Evolutionary conservation across 1,140 invertebrate genomes (phyloP), one percentile per base, ranked within the genome.

Genomic region (Leptonema lineaticorne): DNA sequence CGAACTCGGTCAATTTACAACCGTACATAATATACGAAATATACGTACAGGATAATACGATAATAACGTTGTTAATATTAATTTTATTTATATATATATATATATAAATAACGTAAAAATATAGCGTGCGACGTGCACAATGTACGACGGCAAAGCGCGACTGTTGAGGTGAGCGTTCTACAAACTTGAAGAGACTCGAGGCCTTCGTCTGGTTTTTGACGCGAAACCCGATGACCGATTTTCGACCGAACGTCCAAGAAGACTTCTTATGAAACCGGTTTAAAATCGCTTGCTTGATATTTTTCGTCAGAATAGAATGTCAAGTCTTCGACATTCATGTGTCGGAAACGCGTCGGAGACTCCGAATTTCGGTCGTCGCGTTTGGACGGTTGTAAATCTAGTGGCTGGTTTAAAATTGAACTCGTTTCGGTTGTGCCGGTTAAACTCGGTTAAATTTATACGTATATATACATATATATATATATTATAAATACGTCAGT

Each of bases 81-180:
- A n/a, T n/a, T n/a, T n/a, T n/a, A n/a, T n/a, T n/a, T n/a, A n/a
- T n/a, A n/a, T n/a, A n/a, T n/a, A n/a, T n/a, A n/a, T n/a, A 64
- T 50, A 18, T 64, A 14, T 4, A 11, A 5, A n/a, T n/a, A n/a
- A n/a, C n/a, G n/a, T n/a, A n/a, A n/a, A n/a, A n/a, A n/a, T n/a
- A n/a, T n/a, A n/a, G 45, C 1, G 16, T 16, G 62, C 62, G 33
- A n/a, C 62, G 33, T 64, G 62, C 62, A 45, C 62, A 41, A n/a
- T 27, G 24, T 11, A 64, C 29, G 62, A 29, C 45, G 24, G 62
- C 62, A 16, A n/a, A 33, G 37, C 24, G 20, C 45, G 24, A 53
- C 50, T 53, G 50, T 14, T 5, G n/a, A 26, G 50, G 50, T 26
- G 50, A 26, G 50, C 22, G 22, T 5, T 20, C 20, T 8, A 53